These are phyloP conservation scores for Okapia johnstoni DNA, from an alignment of 2,113 vertebrate species.

Conservation along the genomic window DNA sequence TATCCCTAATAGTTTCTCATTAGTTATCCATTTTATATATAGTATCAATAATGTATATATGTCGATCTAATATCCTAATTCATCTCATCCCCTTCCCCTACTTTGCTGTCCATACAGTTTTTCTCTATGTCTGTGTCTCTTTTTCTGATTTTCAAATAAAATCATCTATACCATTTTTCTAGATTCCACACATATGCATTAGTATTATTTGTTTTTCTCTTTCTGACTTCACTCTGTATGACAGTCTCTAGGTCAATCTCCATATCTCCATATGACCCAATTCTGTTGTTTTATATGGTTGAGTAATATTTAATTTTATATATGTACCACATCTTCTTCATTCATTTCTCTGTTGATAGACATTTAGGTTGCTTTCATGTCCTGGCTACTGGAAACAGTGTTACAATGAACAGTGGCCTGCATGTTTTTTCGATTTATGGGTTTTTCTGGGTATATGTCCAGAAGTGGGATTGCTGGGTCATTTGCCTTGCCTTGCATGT, in stretches of 20 bases:
- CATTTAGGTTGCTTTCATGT: not conserved
- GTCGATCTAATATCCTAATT: not conserved
- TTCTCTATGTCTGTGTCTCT: not conserved
- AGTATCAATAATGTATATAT: not conserved
- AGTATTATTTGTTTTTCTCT: not conserved
- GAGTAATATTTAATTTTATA: not conserved
- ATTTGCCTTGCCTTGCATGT: not conserved
- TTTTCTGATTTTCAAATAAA: not conserved
- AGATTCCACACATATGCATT: not conserved
- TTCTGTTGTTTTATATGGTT: not conserved
- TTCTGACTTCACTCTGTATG: not conserved
- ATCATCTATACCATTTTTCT: not conserved
- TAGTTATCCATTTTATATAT: not conserved
- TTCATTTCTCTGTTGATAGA: not conserved
- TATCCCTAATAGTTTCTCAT: not conserved
- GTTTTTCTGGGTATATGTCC: not conserved
- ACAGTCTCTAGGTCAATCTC: not conserved
- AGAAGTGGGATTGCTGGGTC: not conserved
- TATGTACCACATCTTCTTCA: not conserved
- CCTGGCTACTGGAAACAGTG: not conserved
- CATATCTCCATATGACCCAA: not conserved
- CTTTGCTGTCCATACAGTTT: not conserved
- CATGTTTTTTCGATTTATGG: not conserved
- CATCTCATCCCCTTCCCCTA: not conserved
- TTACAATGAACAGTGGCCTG: fast-evolving